These are phyloP conservation scores for Diplodus puntazzo DNA, from an alignment of 2,797 vertebrate species.

Conservation along the genomic window DNA sequence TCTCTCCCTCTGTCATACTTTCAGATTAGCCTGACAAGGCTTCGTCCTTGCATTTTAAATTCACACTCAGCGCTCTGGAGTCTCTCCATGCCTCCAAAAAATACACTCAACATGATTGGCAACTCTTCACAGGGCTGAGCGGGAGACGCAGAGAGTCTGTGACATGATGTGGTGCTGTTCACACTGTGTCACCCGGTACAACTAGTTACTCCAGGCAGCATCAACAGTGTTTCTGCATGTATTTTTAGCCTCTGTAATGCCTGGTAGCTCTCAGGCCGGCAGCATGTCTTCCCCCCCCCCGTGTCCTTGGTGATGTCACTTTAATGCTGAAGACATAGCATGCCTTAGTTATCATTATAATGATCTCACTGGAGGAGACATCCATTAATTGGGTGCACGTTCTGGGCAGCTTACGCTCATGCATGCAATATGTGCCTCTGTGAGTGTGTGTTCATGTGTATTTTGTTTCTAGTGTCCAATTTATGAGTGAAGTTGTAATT, in stretches of 20 bases:
- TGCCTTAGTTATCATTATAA: slow-evolving; percentile 60
- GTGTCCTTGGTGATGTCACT: slow-evolving; percentile 72
- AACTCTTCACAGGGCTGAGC: neutral
- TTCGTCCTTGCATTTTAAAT: slow-evolving; percentile 10
- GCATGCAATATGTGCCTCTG: slow-evolving; percentile 9
- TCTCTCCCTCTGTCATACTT: slow-evolving; percentile 34
- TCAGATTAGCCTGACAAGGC: slow-evolving; percentile 39
- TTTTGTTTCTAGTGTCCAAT: neutral
- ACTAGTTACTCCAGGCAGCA: slow-evolving; percentile 42
- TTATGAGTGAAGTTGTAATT: slow-evolving; percentile 23
- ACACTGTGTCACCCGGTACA: slow-evolving; percentile 21
- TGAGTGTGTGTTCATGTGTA: neutral
- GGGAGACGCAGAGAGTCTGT: neutral
- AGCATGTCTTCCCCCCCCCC: slow-evolving; percentile 17
- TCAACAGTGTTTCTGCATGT: slow-evolving; percentile 40
- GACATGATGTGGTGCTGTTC: neutral
- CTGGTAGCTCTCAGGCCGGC: slow-evolving; percentile 48
- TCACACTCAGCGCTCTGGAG: neutral
- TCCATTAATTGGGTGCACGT: slow-evolving; percentile 11
- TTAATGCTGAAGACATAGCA: slow-evolving; percentile 46
- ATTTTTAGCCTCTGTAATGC: slow-evolving; percentile 67
- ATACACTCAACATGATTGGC: slow-evolving; percentile 9
- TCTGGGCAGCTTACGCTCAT: neutral
- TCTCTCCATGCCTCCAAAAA: neutral
- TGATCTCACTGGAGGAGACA: slow-evolving; percentile 42